Percentiles rank a stretch among this genome's conserved stretches.
phyloP scores from a whole-genome alignment of 2,113 vertebrate species.

The Sinocyclocheilus maitianheensis region DNA sequence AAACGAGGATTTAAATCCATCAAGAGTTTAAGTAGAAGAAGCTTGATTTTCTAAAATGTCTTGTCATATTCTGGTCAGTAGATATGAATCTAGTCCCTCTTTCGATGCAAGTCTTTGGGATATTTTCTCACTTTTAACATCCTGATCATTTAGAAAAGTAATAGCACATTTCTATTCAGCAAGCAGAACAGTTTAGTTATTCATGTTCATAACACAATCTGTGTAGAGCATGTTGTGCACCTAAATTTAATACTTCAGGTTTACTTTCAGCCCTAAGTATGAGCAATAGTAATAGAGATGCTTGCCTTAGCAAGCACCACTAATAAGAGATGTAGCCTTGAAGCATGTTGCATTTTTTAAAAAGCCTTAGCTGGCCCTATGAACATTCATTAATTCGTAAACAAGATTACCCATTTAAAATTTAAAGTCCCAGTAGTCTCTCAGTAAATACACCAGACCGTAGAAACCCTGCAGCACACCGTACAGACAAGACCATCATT shows the following conservation, averaged over 20 bases:
- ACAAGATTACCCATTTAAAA: constrained; percentile 17
- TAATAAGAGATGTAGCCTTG: constrained; percentile 27
- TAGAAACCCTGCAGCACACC: not conserved
- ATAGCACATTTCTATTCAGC: not conserved
- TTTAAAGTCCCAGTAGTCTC: constrained; percentile 10
- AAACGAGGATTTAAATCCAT: constrained; percentile 40
- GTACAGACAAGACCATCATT: not conserved
- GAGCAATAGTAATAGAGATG: not conserved
- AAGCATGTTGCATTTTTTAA: not conserved
- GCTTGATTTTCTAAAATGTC: not conserved
- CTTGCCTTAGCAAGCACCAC: not conserved
- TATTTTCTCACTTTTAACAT: not conserved
- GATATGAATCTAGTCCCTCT: not conserved
- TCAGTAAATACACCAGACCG: not conserved
- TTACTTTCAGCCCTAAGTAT: not conserved
- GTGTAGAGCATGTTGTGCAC: not conserved
- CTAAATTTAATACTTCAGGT: not conserved
- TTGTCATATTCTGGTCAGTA: not conserved
- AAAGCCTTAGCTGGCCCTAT: constrained; percentile 13
- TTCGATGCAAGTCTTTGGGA: not conserved
- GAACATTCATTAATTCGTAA: constrained; percentile 40
- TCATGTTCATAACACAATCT: not conserved
- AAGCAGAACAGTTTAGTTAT: not conserved
- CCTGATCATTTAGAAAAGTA: not conserved
- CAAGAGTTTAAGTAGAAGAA: not conserved